Evolutionary conservation across 2,113 vertebrate genomes (phyloP).

Genomic region (Elachura formosa): DNA sequence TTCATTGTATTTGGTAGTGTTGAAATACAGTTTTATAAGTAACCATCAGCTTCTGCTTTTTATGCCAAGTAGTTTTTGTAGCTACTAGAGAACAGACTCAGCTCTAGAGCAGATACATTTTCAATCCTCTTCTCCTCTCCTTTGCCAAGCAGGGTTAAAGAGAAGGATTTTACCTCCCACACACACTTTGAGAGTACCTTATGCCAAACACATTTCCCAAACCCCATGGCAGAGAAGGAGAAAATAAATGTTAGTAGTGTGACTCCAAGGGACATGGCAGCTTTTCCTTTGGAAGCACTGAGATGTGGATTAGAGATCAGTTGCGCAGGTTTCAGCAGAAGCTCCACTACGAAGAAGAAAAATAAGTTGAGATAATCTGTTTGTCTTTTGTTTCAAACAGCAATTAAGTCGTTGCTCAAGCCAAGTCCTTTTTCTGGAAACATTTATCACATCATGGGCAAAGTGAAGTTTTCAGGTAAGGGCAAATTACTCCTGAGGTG

Average conservation of each 20-base stretch:
- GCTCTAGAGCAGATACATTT: background rate
- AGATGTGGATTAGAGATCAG: background rate
- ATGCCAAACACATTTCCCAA: background rate
- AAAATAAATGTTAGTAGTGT: background rate
- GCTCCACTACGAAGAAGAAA: background rate
- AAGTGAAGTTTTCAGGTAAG: slow-evolving; percentile 90
- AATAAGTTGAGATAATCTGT: background rate
- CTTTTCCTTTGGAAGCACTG: background rate
- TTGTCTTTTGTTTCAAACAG: slow-evolving; percentile 69
- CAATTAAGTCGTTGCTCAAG: slow-evolving; percentile 82
- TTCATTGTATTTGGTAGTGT: background rate
- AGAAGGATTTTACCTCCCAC: background rate
- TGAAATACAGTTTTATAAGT: background rate
- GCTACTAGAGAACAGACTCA: background rate
- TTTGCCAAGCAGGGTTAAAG: background rate
- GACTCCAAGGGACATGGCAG: background rate
- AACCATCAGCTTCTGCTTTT: background rate
- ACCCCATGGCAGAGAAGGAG: background rate
- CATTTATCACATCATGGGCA: slow-evolving; percentile 89
- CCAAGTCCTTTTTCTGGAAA: slow-evolving; percentile 87
- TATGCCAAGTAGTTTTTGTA: background rate
- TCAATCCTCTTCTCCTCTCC: background rate
- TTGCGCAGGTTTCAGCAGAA: background rate
- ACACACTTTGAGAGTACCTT: background rate
- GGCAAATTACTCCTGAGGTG: background rate